Conservation (phyloP, 1,140 invertebrate genomes). For the Pectinophora gossypiella region DNA sequence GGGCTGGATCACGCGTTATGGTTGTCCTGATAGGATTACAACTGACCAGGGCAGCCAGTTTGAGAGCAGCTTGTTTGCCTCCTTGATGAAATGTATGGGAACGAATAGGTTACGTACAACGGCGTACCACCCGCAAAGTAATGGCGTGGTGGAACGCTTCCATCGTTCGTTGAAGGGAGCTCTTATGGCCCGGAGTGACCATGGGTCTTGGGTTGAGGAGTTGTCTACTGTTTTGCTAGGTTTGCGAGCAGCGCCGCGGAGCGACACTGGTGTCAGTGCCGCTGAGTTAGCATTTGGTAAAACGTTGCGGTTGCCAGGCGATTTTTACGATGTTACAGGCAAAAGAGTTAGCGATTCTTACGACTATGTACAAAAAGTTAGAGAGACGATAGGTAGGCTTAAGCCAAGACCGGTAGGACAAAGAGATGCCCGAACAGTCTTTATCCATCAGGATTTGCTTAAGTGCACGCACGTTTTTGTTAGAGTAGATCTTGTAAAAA, state of each 20-base stretch:
- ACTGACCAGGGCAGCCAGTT: conserved; percentile 25
- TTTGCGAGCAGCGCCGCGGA: conserved; percentile 20
- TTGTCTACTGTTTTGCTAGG: conserved; percentile 44
- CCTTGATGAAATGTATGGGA: conserved; percentile 22
- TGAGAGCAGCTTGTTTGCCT: conserved; percentile 23
- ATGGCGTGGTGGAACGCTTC: conserved; percentile 41
- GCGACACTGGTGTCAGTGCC: conserved; percentile 19
- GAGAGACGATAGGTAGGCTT: neutral
- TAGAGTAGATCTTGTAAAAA: neutral
- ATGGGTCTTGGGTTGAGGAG: conserved; percentile 21
- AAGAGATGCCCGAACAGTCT: neutral
- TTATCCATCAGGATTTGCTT: conserved; percentile 3
- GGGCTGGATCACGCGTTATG: conserved; percentile 41
- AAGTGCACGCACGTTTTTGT: neutral
- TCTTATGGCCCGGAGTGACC: conserved; percentile 18
- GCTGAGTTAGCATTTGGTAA: too few relatives aligned
- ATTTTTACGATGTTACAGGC: conserved; percentile 9
- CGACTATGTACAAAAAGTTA: neutral
- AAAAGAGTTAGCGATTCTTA: neutral
- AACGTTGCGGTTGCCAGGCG: conserved; percentile 21
- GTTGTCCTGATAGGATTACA: conserved; percentile 45
- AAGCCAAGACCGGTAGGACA: neutral
- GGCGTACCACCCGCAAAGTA: conserved; percentile 36
- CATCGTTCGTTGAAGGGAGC: conserved; percentile 44
- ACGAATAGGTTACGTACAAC: too few relatives aligned